Percentiles rank a stretch among this genome's conserved stretches.
These are phyloP conservation scores for Spicauda simplicius DNA, from an alignment of 2,888 invertebrate species.

Conservation along the genomic window DNA sequence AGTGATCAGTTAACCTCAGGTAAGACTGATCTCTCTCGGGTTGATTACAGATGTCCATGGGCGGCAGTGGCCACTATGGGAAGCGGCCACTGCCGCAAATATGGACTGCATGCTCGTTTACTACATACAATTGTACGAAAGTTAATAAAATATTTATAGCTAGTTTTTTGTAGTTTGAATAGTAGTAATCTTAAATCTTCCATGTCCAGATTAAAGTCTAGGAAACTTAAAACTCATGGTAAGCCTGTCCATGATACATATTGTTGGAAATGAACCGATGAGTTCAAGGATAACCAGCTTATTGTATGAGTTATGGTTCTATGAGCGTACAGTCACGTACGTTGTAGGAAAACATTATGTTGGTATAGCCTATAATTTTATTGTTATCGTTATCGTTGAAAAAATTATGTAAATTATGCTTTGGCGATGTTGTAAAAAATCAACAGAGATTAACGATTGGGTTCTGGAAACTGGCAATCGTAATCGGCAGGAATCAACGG, in stretches of 20 bases:
- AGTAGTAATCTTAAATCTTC: too few relatives aligned
- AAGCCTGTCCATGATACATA: constrained; percentile 40
- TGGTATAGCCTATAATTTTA: constrained; percentile 32
- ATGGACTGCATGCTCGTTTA: too few relatives aligned
- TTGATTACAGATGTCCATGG: too few relatives aligned
- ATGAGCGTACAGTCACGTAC: constrained; percentile 27
- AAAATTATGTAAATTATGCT: constrained; percentile 23
- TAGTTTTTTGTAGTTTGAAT: too few relatives aligned
- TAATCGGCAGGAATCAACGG: too few relatives aligned
- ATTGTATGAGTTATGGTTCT: constrained; percentile 36
- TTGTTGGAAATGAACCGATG: constrained; percentile 51
- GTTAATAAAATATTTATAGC: too few relatives aligned
- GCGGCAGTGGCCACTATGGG: too few relatives aligned
- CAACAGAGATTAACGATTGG: constrained; percentile 1
- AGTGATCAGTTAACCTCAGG: too few relatives aligned
- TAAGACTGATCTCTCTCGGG: too few relatives aligned
- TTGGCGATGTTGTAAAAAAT: not conserved
- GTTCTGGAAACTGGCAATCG: not conserved
- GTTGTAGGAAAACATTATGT: constrained; percentile 23
- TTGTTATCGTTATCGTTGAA: constrained; percentile 30
- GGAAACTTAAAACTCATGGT: constrained; percentile 7
- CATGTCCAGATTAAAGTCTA: too few relatives aligned
- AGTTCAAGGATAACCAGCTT: constrained; percentile 63
- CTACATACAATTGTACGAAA: too few relatives aligned
- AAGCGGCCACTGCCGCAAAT: too few relatives aligned